phyloP scores from a whole-genome alignment of 53 echinoderm and acorn worm species.

The Patiria pectinifera region DNA sequence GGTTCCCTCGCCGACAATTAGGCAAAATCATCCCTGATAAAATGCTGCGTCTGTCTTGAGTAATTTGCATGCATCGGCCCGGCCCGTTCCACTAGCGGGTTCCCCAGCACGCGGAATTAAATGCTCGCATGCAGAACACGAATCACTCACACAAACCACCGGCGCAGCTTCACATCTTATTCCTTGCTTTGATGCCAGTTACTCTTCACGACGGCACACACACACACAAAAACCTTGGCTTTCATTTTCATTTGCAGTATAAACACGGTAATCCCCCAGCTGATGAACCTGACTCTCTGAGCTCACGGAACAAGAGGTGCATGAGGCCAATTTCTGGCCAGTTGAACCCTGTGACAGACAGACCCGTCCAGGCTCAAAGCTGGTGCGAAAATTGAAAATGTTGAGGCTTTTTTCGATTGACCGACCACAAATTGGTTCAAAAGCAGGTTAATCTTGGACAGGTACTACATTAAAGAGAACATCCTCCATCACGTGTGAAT shows the following conservation, averaged over 20 bases:
- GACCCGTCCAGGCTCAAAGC: background rate
- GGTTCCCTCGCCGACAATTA: slow-evolving; percentile 60
- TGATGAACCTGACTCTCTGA: background rate
- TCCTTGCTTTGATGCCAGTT: background rate
- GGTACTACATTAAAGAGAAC: no score
- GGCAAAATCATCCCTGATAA: slow-evolving; percentile 52
- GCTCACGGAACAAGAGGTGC: slow-evolving; percentile 22
- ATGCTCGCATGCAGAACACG: no score
- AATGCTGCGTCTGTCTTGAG: slow-evolving; percentile 32
- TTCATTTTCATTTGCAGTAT: slow-evolving; percentile 56
- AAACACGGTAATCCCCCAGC: slow-evolving; percentile 47
- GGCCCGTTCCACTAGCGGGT: background rate
- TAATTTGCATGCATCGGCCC: background rate
- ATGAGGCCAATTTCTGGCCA: slow-evolving; percentile 45
- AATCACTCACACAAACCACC: no score
- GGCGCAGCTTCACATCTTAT: background rate
- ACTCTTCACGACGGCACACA: background rate
- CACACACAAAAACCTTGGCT: background rate
- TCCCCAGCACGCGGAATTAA: background rate
- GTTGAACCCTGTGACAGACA: slow-evolving; percentile 24
- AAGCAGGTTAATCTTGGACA: no score
- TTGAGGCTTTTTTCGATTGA: no score
- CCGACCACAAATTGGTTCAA: no score
- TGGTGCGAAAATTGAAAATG: slow-evolving; percentile 13
- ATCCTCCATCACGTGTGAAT: no score